Conservation (phyloP, 2,113 vertebrate genomes). For the Mesitornis unicolor region DNA sequence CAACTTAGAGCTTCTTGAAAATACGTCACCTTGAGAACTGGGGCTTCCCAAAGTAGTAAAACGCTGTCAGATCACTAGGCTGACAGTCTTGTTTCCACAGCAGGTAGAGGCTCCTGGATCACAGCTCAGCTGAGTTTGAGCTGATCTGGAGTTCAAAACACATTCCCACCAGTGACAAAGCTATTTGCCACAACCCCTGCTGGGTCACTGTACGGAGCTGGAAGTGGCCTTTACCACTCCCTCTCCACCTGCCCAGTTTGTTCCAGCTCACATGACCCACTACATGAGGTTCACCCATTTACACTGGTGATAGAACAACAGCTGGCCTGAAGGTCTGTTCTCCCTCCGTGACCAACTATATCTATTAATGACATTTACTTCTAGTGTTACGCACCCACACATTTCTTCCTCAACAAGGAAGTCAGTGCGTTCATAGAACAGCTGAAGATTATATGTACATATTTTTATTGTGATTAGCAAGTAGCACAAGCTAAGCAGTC, state of each 20-base stretch:
- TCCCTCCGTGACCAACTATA: background rate
- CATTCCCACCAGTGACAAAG: background rate
- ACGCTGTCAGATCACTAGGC: background rate
- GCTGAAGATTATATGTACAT: background rate
- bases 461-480: background rate
- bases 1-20: background rate
- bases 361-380: background rate
- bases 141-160: background rate
- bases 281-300: background rate
- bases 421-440: background rate
- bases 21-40: background rate
- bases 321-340: background rate
- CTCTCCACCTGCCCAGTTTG: background rate
- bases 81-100: background rate
- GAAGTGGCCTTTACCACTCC: accelerated
- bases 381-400: background rate
- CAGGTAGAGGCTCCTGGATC: background rate
- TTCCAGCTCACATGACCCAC: background rate
- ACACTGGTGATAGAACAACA: background rate
- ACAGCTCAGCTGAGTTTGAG: background rate
- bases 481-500: background rate
- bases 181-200: background rate
- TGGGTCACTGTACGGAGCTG: background rate
- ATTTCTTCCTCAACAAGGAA: background rate
- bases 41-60: background rate